phyloP scores from a whole-genome alignment of 2,797 vertebrate species.

The Sardinella longiceps region DNA sequence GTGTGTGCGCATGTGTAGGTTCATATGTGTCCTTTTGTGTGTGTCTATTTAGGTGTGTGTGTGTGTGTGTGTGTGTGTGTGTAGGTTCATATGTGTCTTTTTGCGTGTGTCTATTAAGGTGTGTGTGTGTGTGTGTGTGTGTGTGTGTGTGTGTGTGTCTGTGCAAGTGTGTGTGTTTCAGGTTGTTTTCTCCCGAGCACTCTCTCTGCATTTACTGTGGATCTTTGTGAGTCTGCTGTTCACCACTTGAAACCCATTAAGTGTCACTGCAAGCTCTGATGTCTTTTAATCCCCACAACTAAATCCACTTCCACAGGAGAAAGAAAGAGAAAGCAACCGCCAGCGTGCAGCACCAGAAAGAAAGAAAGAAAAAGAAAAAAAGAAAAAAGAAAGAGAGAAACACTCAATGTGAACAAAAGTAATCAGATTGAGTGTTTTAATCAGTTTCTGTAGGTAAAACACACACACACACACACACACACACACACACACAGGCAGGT shows the following conservation, averaged over 20 bases:
- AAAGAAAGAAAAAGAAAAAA: not conserved
- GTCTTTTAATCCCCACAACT: slow-evolving; percentile 41
- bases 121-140: too few relatives aligned
- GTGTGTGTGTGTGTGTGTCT: too few relatives aligned
- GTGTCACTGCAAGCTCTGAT: slow-evolving; percentile 14
- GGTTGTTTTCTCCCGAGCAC: not conserved
- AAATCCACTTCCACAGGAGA: slow-evolving; percentile 48
- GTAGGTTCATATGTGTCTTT: too few relatives aligned
- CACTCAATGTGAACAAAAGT: slow-evolving; percentile 47
- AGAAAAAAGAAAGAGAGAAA: slow-evolving; percentile 26
- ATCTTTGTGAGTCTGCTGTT: slow-evolving; percentile 31
- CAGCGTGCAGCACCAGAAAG: slow-evolving; percentile 36
- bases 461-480: too few relatives aligned
- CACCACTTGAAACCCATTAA: slow-evolving; percentile 42
- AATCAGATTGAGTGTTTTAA: slow-evolving; percentile 53
- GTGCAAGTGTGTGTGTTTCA: too few relatives aligned
- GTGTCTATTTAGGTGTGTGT: too few relatives aligned
- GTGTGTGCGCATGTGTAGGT: too few relatives aligned
- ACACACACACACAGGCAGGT: slow-evolving; percentile 25
- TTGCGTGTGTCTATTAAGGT: too few relatives aligned
- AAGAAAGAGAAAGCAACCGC: slow-evolving; percentile 32
- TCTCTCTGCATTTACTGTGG: slow-evolving; percentile 31
- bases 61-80: too few relatives aligned
- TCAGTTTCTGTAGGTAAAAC: slow-evolving; percentile 40
- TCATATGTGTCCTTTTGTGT: too few relatives aligned